Base-by-base conservation (phyloP, 2,888 invertebrate genomes). In the Phoenoteleia sp. region DNA sequence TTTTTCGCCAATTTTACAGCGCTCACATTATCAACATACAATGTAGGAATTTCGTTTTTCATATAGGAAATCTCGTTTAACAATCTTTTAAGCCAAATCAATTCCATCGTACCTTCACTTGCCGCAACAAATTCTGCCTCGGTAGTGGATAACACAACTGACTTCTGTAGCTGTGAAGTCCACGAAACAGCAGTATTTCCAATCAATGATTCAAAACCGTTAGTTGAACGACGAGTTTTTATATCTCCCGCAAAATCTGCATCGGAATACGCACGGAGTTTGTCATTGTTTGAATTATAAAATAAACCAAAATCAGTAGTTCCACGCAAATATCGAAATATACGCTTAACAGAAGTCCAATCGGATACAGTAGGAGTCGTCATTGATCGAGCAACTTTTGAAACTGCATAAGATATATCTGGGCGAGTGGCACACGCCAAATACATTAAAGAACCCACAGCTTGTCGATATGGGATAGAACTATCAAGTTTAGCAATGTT, bases 201-300 rank as follows among this genome's bases (percentile, higher is more conserved):
- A 19, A 58, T 15, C 15, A 23, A 1, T 11, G 58, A 58, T 5
- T 47, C 58, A n/a, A 58, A 72, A 9, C 58, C 71, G 7, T 13
- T 47, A 47, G 71, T 72, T 6, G 58, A 72, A 11, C 58, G 29
- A 9, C 71, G 58, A 58, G 71, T 72, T 3, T 15, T 11, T 1
- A n/a, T 17, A 23, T 58, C 71, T 6, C 47, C 71, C 2, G 71
- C 71, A 29, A 58, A 72, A 7, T 72, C 71, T 1, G 71, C 27
- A 47, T 72, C 71, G 9, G 47, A 58, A 17, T 72, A 72, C 6
- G 58, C 71, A 17, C 21, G 17, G 6, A 72, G 39, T 21, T n/a
- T 17, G 2, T n/a, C 23, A 17, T 21, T 21, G 13, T 17, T 19
- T 11, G 47, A 58, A 0, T 15, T 7, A 39, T 72, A 72, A 0